Conservation (phyloP, 2,797 vertebrate genomes). For the Phoxinus dragarum region DNA sequence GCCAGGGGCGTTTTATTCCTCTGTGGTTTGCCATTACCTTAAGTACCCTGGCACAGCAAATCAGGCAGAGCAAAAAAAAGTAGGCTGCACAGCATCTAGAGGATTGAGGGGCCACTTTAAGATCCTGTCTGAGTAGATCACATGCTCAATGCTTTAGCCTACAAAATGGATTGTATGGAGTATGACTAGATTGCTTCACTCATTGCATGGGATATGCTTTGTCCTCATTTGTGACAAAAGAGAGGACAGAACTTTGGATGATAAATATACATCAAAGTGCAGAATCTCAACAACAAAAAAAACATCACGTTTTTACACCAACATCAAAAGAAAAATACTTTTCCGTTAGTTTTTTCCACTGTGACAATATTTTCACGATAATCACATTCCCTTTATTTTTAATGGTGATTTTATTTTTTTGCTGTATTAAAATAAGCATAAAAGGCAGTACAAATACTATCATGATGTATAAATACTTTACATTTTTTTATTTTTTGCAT, state of each 20-base stretch:
- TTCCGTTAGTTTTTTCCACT: neutral
- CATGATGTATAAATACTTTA: neutral
- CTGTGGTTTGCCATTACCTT: slow-evolving; percentile 70
- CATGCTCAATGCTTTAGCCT: slow-evolving; percentile 26
- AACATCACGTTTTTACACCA: neutral
- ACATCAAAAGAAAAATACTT: neutral
- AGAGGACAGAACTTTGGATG: neutral
- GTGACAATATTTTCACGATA: neutral
- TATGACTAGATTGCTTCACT: neutral
- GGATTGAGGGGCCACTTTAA: slow-evolving; percentile 40
- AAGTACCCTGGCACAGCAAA: slow-evolving; percentile 62
- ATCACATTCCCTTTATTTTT: neutral
- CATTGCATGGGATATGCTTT: neutral
- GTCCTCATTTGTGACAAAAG: neutral
- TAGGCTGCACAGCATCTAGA: slow-evolving; percentile 33
- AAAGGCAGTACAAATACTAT: neutral
- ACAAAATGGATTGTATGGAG: slow-evolving; percentile 24
- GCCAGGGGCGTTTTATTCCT: slow-evolving; percentile 65
- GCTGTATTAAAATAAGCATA: neutral
- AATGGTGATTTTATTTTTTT: neutral
- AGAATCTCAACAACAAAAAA: neutral
- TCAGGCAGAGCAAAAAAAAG: slow-evolving; percentile 51
- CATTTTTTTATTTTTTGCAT: neutral
- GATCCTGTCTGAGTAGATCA: slow-evolving; percentile 40
- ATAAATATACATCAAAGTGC: neutral